A percentile compares a stretch with the other conserved stretches of the same genome.
Evolutionary conservation across 2,113 vertebrate genomes (phyloP).

Genomic region (Rhineura floridana): DNA sequence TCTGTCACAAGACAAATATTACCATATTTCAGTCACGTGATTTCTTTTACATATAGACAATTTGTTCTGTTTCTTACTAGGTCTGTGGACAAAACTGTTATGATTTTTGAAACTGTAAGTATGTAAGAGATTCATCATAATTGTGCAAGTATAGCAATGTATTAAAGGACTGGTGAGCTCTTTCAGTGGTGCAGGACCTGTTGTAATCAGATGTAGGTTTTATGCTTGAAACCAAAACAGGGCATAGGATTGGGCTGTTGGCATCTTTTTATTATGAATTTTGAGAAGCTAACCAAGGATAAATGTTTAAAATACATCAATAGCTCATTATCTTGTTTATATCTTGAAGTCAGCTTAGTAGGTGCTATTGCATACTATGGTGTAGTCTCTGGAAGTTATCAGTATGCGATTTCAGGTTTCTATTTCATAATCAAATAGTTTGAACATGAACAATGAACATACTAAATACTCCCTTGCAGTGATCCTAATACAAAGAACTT

Average conservation of each 20-base stretch:
- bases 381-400: not conserved
- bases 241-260: not conserved
- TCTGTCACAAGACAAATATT: not conserved
- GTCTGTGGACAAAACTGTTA: constrained; percentile 88
- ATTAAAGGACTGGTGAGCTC: not conserved
- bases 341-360: not conserved
- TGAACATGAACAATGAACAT: constrained; percentile 14
- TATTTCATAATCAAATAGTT: constrained; percentile 22
- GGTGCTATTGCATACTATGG: not conserved
- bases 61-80: constrained; percentile 58
- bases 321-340: not conserved
- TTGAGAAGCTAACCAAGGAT: not conserved
- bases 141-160: not conserved
- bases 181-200: not conserved
- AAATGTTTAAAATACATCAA: not conserved
- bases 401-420: not conserved
- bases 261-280: not conserved
- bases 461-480: not conserved
- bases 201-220: not conserved
- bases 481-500: not conserved
- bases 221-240: not conserved
- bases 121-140: not conserved
- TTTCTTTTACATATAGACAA: constrained; percentile 14
- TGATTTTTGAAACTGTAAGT: constrained; percentile 85
- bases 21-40: not conserved